Conservation (phyloP, 2,888 invertebrate species). For the Apotomis betuletana region DNA sequence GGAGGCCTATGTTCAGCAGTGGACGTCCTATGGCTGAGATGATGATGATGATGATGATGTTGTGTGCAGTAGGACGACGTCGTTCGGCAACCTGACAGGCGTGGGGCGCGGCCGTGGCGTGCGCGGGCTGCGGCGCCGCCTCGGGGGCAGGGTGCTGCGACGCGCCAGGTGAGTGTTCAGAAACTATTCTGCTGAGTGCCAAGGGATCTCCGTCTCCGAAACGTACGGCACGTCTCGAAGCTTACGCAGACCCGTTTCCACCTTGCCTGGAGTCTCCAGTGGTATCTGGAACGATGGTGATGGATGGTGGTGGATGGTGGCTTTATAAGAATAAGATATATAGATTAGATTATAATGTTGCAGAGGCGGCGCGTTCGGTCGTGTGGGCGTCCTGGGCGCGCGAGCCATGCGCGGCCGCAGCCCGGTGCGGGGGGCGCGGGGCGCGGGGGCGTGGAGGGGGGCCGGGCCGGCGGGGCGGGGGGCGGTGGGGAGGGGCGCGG, state of each 20-base stretch:
- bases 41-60: too few species aligned
- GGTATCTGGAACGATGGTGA: too few species aligned
- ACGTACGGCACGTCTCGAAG: too few species aligned
- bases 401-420: conserved; percentile 6
- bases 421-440: conserved; percentile 35
- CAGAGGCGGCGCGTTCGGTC: conserved; percentile 23
- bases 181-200: too few species aligned
- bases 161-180: conserved; percentile 51
- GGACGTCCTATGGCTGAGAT: too few species aligned
- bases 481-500: conserved; percentile 30
- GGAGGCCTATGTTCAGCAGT: too few species aligned
- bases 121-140: conserved; percentile 56
- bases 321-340: too few species aligned
- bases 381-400: background rate
- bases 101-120: conserved; percentile 49
- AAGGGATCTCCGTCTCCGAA: too few species aligned
- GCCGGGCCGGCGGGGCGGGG: conserved; percentile 20
- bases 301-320: too few species aligned
- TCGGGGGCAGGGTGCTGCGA: conserved; percentile 51
- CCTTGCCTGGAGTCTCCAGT: too few species aligned
- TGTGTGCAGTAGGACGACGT: conserved; percentile 56
- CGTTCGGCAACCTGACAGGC: conserved; percentile 56
- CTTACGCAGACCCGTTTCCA: too few species aligned
- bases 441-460: conserved; percentile 30
- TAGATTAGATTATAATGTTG: background rate